Percentiles rank a stretch among this genome's conserved stretches.
These are phyloP conservation scores for Myxocyprinus asiaticus DNA, from an alignment of 2,113 vertebrate genomes.

Conservation along the genomic window DNA sequence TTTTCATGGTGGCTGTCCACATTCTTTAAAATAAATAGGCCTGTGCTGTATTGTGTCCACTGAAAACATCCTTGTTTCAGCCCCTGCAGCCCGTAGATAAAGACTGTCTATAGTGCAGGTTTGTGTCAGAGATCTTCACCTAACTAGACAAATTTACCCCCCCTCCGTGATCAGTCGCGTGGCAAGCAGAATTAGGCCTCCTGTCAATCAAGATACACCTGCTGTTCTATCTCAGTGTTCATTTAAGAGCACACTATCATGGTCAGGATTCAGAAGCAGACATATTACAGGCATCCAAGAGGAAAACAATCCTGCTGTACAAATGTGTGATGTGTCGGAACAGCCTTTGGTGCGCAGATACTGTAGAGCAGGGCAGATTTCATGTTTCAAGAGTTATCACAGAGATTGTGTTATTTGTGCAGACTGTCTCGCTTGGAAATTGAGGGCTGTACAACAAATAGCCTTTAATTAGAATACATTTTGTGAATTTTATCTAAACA, in stretches of 20 bases:
- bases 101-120: neutral
- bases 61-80: too few species aligned
- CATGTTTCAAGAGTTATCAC: neutral
- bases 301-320: constrained; percentile 13
- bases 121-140: neutral
- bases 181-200: neutral
- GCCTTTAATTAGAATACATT: too few species aligned
- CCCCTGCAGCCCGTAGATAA: too few species aligned
- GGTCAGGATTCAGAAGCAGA: neutral
- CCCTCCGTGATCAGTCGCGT: neutral
- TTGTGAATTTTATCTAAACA: too few species aligned
- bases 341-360: neutral
- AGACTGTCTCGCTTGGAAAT: too few species aligned
- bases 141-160: neutral
- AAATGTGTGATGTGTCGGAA: neutral
- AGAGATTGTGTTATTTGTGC: too few species aligned
- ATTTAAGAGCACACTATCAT: neutral
- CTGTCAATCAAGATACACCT: constrained; percentile 18
- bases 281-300: neutral
- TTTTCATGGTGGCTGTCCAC: too few species aligned
- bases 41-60: too few species aligned
- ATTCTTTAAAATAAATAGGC: too few species aligned
- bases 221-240: neutral
- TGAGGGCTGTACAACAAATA: too few species aligned
- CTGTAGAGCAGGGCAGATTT: neutral